These are phyloP conservation scores for Pseudoatta argentina DNA, from an alignment of 1,140 invertebrate species.

Conservation along the genomic window DNA sequence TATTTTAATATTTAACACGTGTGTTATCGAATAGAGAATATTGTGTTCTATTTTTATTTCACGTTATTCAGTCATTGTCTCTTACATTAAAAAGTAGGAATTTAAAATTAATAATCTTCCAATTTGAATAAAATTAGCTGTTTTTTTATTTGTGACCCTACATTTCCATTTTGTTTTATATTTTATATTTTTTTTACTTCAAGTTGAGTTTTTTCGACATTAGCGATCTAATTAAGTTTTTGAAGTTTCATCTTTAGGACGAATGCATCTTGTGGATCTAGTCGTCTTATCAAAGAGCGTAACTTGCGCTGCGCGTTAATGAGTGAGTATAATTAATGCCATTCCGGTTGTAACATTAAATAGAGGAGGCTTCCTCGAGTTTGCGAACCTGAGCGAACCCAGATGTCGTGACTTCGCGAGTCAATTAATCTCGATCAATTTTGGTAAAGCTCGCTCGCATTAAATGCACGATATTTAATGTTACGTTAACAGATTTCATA, in stretches of 20 bases:
- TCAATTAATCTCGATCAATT: constrained; percentile 53
- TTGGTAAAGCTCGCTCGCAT: background rate
- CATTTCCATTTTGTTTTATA: background rate
- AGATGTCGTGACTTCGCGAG: constrained; percentile 11
- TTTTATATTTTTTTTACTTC: background rate
- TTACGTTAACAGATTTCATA: background rate
- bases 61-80: too few relatives aligned
- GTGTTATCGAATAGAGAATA: background rate
- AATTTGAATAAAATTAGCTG: too few relatives aligned
- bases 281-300: constrained; percentile 25
- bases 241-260: background rate
- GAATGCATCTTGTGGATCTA: background rate
- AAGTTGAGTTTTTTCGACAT: background rate
- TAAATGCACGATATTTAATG: constrained; percentile 20
- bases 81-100: too few relatives aligned
- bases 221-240: constrained; percentile 33
- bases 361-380: constrained; percentile 30
- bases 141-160: background rate
- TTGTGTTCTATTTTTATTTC: background rate
- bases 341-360: constrained; percentile 38
- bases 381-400: constrained; percentile 11
- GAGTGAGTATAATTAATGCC: constrained; percentile 55
- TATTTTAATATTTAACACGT: background rate
- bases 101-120: too few relatives aligned
- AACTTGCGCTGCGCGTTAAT: constrained; percentile 42